Evolutionary conservation across 37 sponge, comb jelly and placozoan species (phyloP).

Genomic region (Oscarella lobularis): DNA sequence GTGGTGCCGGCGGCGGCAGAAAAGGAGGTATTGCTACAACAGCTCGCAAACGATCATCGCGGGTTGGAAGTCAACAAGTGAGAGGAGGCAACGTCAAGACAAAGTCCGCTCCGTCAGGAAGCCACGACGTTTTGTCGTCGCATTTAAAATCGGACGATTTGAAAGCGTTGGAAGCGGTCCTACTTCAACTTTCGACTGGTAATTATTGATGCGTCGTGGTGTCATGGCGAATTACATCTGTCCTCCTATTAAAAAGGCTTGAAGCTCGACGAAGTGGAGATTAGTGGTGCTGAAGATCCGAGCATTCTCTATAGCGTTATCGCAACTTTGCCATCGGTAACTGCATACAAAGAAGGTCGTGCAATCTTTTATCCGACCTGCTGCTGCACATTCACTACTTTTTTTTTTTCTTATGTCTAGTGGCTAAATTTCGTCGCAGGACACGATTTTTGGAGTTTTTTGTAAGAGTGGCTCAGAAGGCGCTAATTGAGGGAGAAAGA

Average conservation of each 20-base stretch:
- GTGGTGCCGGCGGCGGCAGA: neutral
- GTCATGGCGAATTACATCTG: no score
- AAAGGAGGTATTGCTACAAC: no score
- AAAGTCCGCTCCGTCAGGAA: neutral
- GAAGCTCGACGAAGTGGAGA: conserved; percentile 17
- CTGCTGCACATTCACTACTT: no score
- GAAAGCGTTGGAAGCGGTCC: neutral
- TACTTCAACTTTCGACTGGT: neutral
- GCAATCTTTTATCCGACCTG: no score
- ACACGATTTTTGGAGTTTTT: conserved; percentile 76
- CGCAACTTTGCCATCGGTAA: conserved; percentile 14
- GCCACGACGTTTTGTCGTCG: no score
- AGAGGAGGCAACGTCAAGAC: neutral
- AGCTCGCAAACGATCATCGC: neutral
- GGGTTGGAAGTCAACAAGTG: neutral
- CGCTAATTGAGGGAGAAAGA: conserved; percentile 33
- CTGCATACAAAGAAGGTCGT: conserved; percentile 78
- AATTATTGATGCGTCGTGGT: no score
- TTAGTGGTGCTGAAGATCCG: conserved; percentile 77
- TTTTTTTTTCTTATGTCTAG: conserved; percentile 21
- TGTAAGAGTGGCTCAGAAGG: conserved; percentile 46
- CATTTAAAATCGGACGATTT: neutral
- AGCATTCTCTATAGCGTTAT: conserved; percentile 53
- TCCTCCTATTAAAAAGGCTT: neutral
- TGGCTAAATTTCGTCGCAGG: conserved; percentile 66